phyloP scores from a whole-genome alignment of 2,888 invertebrate genomes.

The Notocelia uddmanniana region DNA sequence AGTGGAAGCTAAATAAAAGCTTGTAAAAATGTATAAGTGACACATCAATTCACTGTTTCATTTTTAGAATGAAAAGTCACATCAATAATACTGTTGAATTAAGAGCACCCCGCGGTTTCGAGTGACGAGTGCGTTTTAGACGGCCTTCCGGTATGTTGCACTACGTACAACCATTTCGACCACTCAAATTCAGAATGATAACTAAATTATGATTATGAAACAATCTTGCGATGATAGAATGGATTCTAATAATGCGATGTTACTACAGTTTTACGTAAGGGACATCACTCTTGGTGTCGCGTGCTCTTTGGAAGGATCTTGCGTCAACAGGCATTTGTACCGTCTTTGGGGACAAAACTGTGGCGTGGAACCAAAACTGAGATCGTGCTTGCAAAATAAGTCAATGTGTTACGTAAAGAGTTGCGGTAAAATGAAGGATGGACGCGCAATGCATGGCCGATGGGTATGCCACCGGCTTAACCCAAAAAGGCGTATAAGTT shows the following conservation, averaged over 20 bases:
- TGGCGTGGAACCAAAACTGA: constrained; percentile 37
- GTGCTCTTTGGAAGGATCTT: constrained; percentile 54
- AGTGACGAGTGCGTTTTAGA: constrained; percentile 7
- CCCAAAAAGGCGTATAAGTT: constrained; percentile 8
- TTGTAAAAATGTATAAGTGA: no score
- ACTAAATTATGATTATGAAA: constrained; percentile 54
- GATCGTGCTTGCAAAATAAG: constrained; percentile 55
- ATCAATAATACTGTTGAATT: constrained; percentile 6
- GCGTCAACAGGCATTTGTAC: constrained; percentile 56
- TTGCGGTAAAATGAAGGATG: constrained; percentile 59
- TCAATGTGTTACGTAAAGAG: constrained; percentile 58
- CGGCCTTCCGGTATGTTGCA: constrained; percentile 41
- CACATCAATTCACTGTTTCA: not conserved
- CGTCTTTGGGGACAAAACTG: constrained; percentile 51
- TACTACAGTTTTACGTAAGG: constrained; percentile 58
- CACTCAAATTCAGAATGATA: constrained; percentile 46
- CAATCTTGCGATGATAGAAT: constrained; percentile 48
- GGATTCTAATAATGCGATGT: constrained; percentile 48
- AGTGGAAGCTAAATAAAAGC: no score
- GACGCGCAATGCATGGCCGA: constrained; percentile 60
- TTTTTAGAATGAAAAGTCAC: not conserved
- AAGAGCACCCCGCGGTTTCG: constrained; percentile 21
- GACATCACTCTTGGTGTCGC: constrained; percentile 48
- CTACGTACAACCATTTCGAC: constrained; percentile 47
- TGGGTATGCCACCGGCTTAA: not conserved